Base-by-base conservation (phyloP, 35 echinoderm and acorn worm species). In the Apostichopus californicus region DNA sequence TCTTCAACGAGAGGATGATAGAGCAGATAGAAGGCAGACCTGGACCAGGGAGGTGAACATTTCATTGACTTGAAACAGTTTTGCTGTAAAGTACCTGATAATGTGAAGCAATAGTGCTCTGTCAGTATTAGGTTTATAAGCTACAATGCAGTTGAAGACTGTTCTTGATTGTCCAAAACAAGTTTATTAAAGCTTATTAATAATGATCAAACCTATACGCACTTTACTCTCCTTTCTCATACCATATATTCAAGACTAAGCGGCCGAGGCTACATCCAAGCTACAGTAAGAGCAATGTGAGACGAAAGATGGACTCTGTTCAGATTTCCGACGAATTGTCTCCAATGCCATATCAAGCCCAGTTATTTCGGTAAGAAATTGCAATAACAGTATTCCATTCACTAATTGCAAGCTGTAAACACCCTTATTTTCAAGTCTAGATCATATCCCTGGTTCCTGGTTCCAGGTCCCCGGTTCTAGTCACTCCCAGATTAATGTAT, bases 281-380 rank as follows among this genome's bases (percentile, higher is more conserved):
- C 55, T 85, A 20, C 81, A 85, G 8, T 59, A 85, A 85, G 58
- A 85, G 17, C 15, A 85, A 85, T n/a, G 57, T 18, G 20, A 57
- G 54, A 21, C 18, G 55, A 85, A 59, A 85, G 11, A 85, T 85
- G 55, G 81, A 59, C 3, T 85, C 81, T 14, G 55, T 85, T 22
- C 81, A 85, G 10, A 56, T 20, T 54, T 5, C 81, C 9, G 15
- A 17, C 12, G 81, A 85, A 52, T 52, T 85, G 8, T 58, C 81
- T 11, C 81, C 81, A 6, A 85, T 85, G 81, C 81, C 81, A 57
- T 85, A 85, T 24, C 81, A 85, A 85, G 55, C 81, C n/a, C 81
- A 85, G 56, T 21, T 85, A 15, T 85, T 85, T 22, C 57, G 81
- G 81, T 85, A 21, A 46, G 34, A 46, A 46, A 46, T 46, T 46